Evolutionary conservation across 2,888 invertebrate genomes (phyloP), one percentile per base, ranked within the genome.

Genomic region (Pammene aurita): DNA sequence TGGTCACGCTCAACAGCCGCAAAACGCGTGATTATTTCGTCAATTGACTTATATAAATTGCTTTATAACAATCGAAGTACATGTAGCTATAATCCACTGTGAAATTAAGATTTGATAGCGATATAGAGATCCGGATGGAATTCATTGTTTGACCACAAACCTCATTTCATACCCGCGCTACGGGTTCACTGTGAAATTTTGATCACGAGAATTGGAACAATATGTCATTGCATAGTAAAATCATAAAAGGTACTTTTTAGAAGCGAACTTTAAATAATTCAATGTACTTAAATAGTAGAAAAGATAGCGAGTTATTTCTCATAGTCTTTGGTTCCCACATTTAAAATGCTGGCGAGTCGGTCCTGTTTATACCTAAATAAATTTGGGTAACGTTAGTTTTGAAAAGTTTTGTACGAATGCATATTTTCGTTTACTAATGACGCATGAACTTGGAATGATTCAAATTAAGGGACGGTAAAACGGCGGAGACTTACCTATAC

Each of bases 81-180:
- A 84, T 84, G 86, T 34, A 65, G 65, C 52, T 46, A 11, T 72
- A 86, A 90, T 86, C 81, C 81, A 80, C 85, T 90, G 90, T 91
- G 90, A 92, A 91, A 91, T 90, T 88, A 90, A 84, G 82, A 84
- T 80, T 80, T 78, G 76, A 72, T 76, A 76, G 73, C 74, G 78
- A 79, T 76, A 79, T 80, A 81, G 80, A 76, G 78, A 80, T 73
- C 73, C 52, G 67, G 56, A 74, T 74, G 70, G 69, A 76, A 70
- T 75, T 85, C 78, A 89, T 91, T 90, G 88, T 90, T 88, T 86
- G 85, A 90, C 90, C 90, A 85, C 91, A 90, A 85, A 90, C 86
- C 87, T 90, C 85, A 91, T 91, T 91, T 85, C 83, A 82, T 77
- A 76, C 76, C 76, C 77, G 79, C 80, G 83, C 82, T 80, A 83